Evolutionary conservation across 2,113 vertebrate genomes (phyloP).

Genomic region (Lathamus discolor): DNA sequence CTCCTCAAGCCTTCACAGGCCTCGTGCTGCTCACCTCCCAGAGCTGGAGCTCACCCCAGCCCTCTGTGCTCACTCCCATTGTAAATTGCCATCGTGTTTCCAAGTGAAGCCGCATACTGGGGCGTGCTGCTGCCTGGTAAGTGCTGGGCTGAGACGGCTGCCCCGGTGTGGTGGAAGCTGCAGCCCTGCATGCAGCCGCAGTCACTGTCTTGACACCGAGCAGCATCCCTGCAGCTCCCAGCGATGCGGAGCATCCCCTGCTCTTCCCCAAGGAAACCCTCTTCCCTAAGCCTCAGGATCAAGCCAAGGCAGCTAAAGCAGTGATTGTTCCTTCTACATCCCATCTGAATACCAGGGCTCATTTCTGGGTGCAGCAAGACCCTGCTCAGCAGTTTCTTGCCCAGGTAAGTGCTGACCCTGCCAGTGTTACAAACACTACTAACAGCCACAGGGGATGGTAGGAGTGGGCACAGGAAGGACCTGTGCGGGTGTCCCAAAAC

Average conservation of each 20-base stretch:
- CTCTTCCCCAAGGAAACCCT: background rate
- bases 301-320: background rate
- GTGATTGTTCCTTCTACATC: background rate
- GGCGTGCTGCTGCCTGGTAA: background rate
- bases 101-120: background rate
- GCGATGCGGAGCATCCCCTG: background rate
- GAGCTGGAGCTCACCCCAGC: background rate
- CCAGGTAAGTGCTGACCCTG: background rate
- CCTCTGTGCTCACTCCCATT: background rate
- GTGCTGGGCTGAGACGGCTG: background rate
- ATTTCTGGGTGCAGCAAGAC: background rate
- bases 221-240: background rate
- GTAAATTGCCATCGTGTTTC: background rate
- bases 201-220: background rate
- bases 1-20: background rate
- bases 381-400: background rate
- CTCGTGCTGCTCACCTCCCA: background rate
- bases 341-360: background rate
- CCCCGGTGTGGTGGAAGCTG: background rate
- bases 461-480: background rate
- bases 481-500: background rate
- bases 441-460: accelerated
- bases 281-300: background rate
- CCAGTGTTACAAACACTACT: background rate
- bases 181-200: background rate